A percentile compares a stretch with the other conserved stretches of the same genome.
phyloP scores from a whole-genome alignment of 1,140 invertebrate genomes.

The Sarcophaga bullata region DNA sequence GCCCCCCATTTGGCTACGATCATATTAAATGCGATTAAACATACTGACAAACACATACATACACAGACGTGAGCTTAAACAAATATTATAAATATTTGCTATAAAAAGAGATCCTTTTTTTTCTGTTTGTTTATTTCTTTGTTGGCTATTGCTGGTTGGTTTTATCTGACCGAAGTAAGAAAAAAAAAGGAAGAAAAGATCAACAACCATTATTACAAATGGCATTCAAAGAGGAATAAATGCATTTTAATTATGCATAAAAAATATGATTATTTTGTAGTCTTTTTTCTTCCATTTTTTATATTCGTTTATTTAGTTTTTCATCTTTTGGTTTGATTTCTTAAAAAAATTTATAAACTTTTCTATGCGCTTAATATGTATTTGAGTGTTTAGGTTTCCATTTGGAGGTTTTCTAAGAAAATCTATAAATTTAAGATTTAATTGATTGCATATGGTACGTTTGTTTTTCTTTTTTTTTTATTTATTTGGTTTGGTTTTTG shows the following conservation, averaged over 20 bases:
- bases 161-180: not conserved
- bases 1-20: slow-evolving; percentile 10
- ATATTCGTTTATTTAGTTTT: no score
- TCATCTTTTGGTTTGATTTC: no score
- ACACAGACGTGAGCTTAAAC: no score
- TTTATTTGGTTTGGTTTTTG: not conserved
- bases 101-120: not conserved
- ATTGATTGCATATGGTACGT: not conserved
- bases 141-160: not conserved
- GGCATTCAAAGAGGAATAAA: not conserved
- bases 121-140: not conserved
- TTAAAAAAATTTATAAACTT: no score
- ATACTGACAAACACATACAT: not conserved
- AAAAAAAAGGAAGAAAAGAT: not conserved
- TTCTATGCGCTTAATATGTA: no score
- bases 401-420: not conserved
- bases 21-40: slow-evolving; percentile 14
- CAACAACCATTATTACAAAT: not conserved
- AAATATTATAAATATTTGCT: no score
- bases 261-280: slow-evolving; percentile 16
- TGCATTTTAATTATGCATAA: slow-evolving; percentile 29
- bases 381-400: not conserved
- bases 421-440: slow-evolving; percentile 22
- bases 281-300: not conserved
- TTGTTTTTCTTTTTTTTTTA: not conserved